Base-by-base conservation (phyloP, 1,140 invertebrate genomes). In the Polypedilum vanderplanki region DNA sequence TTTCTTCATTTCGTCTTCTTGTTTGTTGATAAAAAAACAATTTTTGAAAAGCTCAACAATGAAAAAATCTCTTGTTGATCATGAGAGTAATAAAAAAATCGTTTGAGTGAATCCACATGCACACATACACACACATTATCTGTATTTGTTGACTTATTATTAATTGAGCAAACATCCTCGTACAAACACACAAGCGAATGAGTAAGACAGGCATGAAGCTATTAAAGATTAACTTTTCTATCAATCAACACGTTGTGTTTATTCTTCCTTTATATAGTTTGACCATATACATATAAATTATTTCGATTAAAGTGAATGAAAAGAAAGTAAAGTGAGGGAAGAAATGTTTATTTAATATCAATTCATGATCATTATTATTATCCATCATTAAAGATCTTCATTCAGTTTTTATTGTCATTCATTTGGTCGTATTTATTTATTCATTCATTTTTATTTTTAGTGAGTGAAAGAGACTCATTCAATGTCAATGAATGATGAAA, bases 81-180 rank as follows among this genome's bases (percentile, higher is more conserved):
- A 4, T 1, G 46, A n/a, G 12, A 57, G 3, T n/a, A 57, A 57
- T 57, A 57, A 15, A 57, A n/a, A 33, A 57, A 3, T n/a, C 46
- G n/a, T 57, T 57, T 57, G 46, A 12, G n/a, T 57, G 83, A 84
- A 77, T 10, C 40, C 40, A 9, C 40, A 18, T 33, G n/a, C n/a
- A 17, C 20, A 17, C n/a, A 20, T 17, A 67, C n/a, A 67, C 1
- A 67, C n/a, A 17, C 64, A 73, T 73, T 33, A 40, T 73, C n/a
- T 20, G n/a, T 3, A 17, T 73, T 73, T 33, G 40, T 40, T 40
- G 40, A 73, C 10, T 40, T 40, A 40, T 73, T 73, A 73, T 33
- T 33, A 73, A 33, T 73, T 33, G 15, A 22, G n/a, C 41, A 57
- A 46, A 65, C 17, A 64, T 41, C 12, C 22, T 9, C 22, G 18